Conservation (phyloP, 1,140 invertebrate species). For the Bombus soroeensis region DNA sequence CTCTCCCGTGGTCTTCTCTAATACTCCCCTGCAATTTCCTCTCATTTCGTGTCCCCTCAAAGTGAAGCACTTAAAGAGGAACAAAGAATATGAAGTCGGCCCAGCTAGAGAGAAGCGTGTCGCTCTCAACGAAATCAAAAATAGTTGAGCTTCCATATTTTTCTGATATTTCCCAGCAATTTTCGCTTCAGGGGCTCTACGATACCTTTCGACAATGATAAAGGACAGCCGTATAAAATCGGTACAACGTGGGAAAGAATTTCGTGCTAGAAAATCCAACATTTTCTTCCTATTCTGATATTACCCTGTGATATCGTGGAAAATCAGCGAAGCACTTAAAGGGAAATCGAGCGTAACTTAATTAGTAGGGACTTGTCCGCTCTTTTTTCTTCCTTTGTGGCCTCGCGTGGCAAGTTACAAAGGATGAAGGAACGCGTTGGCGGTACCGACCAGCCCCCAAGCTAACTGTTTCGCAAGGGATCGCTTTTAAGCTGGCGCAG, state of each 20-base stretch:
- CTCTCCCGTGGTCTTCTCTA: not conserved
- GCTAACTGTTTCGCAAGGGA: constrained; percentile 9
- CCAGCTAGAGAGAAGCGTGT: not conserved
- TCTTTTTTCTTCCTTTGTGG: not conserved
- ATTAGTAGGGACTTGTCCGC: not conserved
- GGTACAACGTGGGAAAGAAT: not conserved
- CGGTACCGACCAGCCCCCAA: not conserved
- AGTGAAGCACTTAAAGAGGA: not conserved
- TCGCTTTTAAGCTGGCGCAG: constrained; percentile 26
- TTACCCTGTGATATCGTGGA: not conserved
- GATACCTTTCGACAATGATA: no score
- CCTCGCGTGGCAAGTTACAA: not conserved
- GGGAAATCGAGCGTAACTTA: constrained; percentile 14
- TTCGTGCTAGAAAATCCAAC: not conserved
- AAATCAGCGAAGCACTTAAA: not conserved
- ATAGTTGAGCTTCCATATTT: not conserved
- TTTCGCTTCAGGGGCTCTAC: no score
- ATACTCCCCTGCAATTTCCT: constrained; percentile 10
- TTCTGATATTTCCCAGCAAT: no score
- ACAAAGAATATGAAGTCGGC: constrained; percentile 5
- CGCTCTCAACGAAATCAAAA: constrained; percentile 2
- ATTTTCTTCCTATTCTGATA: not conserved
- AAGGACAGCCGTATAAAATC: not conserved
- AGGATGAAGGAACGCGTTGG: not conserved
- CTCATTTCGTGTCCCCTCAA: not conserved